Base-by-base conservation (phyloP, 2,113 vertebrate genomes). In the Phalacrocorax carbo region DNA sequence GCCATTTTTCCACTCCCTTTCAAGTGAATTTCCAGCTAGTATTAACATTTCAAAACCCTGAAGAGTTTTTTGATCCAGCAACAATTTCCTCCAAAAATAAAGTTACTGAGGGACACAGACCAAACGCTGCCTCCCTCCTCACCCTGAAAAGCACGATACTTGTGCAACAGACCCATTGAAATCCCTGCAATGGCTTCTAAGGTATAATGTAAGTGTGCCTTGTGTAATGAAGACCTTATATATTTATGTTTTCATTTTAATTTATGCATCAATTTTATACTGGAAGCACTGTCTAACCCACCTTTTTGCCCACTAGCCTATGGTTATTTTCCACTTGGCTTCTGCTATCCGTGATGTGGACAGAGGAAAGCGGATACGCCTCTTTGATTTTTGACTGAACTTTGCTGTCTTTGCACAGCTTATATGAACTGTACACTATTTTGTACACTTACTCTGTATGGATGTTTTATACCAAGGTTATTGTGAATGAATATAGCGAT, bases 391-490 rank as follows among this genome's bases (percentile, higher is more conserved):
- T 93, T 88, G 70, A 96, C 96, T 66, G 78, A 97, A 97, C 93
- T 96, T 98, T 95, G 97, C 98, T 98, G 98, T 98, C 97, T 97
- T 98, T 98, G 96, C 94, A 97, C 98, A 98, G 98, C 98, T 97
- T 95, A 81, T 98, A 96, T 97, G 96, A 98, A 97, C 96, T 98
- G 98, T 98, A 98, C 95, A 66, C 96, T 98, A 97, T 97, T 98
- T 97, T 98, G 98, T 98, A 98, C 97, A 97, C 91, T 97, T 95
- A 69, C 76, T 86, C 93, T 97, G 98, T 98, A 98, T 98, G 98
- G 97, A 96, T 98, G 97, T 98, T 98, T 98, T 98, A 98, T 98
- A 98, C 98, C 98, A 98, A 97, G 97, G 94, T 96, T 98, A 98
- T 96, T 98, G 70, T 96, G 96, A 97, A 93, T 95, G 93, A 87